phyloP scores from a whole-genome alignment of 1,140 invertebrate species.

The Pristionchus pacificus region DNA sequence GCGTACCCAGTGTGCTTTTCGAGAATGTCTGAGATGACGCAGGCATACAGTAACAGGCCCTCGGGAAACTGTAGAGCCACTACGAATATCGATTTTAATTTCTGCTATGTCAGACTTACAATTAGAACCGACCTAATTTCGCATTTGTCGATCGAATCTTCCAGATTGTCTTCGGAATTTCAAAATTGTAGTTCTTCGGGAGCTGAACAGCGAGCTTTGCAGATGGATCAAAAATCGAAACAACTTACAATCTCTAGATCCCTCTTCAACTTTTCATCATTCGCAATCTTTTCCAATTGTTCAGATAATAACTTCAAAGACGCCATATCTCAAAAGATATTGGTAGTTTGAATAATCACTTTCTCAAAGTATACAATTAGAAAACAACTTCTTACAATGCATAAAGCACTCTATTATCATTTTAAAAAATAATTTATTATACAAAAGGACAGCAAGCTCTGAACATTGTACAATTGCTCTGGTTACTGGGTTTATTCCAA shows the following conservation, averaged over 20 bases:
- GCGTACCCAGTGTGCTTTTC: slow-evolving; percentile 84
- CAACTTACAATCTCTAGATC: slow-evolving; percentile 36
- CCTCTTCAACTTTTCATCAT: slow-evolving; percentile 26
- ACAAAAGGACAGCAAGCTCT: too few relatives aligned
- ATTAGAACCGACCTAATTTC: slow-evolving; percentile 63
- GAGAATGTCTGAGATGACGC: slow-evolving; percentile 87
- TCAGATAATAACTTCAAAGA: slow-evolving; percentile 9
- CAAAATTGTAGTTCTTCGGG: slow-evolving; percentile 95
- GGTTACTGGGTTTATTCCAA: too few relatives aligned
- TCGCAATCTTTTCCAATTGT: slow-evolving; percentile 35
- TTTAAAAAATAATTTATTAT: too few relatives aligned
- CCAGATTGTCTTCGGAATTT: slow-evolving; percentile 97
- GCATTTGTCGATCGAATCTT: slow-evolving; percentile 75
- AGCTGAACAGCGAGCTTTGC: slow-evolving; percentile 59
- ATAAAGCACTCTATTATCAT: too few relatives aligned
- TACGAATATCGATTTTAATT: slow-evolving; percentile 52
- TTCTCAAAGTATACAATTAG: too few relatives aligned
- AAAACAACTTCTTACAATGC: too few relatives aligned
- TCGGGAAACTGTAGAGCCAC: slow-evolving; percentile 96
- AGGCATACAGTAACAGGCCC: slow-evolving; percentile 82
- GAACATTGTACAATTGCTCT: too few relatives aligned
- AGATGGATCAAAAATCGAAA: background rate
- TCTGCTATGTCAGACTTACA: background rate
- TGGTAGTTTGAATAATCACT: too few relatives aligned
- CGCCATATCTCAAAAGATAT: too few relatives aligned